Evolutionary conservation across 2,113 vertebrate genomes (phyloP).

Genomic region (Galbula dea): DNA sequence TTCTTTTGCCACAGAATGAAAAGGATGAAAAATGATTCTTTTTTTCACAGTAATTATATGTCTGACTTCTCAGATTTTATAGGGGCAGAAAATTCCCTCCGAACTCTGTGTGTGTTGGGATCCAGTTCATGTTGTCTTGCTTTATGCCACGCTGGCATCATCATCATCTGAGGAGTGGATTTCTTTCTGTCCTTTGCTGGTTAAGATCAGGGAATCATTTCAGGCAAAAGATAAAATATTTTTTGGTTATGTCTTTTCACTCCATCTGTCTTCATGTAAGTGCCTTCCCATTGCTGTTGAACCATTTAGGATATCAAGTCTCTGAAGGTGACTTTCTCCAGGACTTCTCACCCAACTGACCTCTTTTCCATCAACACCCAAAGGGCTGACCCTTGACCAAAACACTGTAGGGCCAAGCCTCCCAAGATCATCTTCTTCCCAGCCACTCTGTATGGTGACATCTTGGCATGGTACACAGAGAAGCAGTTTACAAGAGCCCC

Average conservation of each 20-base stretch:
- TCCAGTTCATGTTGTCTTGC: background rate
- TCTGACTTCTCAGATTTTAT: conserved; percentile 9
- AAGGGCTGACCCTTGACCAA: background rate
- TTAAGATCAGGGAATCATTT: background rate
- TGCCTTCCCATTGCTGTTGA: background rate
- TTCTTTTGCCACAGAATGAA: conserved; percentile 9
- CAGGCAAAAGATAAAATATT: background rate
- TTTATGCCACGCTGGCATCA: background rate
- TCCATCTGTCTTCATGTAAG: background rate
- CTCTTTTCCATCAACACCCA: background rate
- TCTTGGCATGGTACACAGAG: background rate
- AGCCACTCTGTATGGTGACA: background rate
- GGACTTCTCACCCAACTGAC: background rate
- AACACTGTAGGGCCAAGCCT: rapidly evolving
- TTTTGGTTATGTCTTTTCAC: background rate
- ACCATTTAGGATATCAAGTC: background rate
- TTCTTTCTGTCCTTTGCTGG: background rate
- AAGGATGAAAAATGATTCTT: conserved; percentile 2
- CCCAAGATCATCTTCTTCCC: background rate
- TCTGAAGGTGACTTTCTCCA: background rate
- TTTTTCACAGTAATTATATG: background rate
- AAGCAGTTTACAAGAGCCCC: background rate
- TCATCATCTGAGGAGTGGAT: background rate
- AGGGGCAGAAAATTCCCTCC: background rate
- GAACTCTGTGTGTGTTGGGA: background rate